Evolutionary conservation across 2,113 vertebrate genomes (phyloP).

Genomic region (Columba livia): DNA sequence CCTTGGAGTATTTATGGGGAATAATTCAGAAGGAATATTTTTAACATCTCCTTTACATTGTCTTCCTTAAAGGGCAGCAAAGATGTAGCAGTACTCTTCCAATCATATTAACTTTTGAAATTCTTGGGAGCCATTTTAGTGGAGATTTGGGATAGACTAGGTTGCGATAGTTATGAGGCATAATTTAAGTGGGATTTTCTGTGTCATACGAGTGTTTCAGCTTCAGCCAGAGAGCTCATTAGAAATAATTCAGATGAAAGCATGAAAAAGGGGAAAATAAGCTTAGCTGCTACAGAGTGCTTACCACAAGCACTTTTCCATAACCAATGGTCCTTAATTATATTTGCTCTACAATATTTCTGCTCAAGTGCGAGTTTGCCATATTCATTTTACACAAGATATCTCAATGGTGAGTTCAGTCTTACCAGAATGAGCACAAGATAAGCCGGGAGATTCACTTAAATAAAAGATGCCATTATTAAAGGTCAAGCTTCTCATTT

Average conservation of each 20-base stretch:
- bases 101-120: constrained; percentile 19
- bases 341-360: constrained; percentile 49
- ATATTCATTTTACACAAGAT: constrained; percentile 33
- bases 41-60: not conserved
- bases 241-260: constrained; percentile 30
- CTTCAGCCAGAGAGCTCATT: constrained; percentile 7
- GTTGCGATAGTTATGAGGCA: not conserved
- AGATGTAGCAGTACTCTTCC: not conserved
- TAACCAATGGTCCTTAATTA: constrained; percentile 3
- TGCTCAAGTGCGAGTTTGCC: constrained; percentile 24
- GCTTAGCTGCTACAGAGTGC: not conserved
- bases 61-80: constrained; percentile 1
- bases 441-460: not conserved
- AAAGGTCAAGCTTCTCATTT: constrained; percentile 17
- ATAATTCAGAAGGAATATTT: constrained; percentile 18
- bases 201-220: not conserved
- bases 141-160: not conserved
- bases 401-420: constrained; percentile 20
- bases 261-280: constrained; percentile 10
- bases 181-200: constrained; percentile 20
- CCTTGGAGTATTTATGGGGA: not conserved
- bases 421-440: not conserved
- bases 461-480: constrained; percentile 7
- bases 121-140: not conserved
- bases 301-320: constrained; percentile 25